These are phyloP conservation scores for Sparus aurata DNA, from an alignment of 2,797 vertebrate species.

Conservation along the genomic window DNA sequence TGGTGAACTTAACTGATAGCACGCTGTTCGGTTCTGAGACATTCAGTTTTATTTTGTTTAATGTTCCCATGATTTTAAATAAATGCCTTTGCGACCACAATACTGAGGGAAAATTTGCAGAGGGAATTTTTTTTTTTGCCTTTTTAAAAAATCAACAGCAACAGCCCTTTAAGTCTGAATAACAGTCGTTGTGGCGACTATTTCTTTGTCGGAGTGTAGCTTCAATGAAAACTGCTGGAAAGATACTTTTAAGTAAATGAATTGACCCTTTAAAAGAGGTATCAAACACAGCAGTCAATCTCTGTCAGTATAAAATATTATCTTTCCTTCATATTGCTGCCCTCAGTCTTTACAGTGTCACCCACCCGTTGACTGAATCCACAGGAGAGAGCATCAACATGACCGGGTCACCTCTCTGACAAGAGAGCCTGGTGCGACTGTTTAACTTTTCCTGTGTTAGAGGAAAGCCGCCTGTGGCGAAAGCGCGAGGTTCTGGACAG, in stretches of 20 bases:
- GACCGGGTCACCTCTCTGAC: slow-evolving; percentile 36
- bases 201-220: not conserved
- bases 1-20: too few relatives aligned
- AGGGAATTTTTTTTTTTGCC: too few relatives aligned
- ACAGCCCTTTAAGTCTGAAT: not conserved
- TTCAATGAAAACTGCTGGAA: not conserved
- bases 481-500: slow-evolving; percentile 19
- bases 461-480: not conserved
- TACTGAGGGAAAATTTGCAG: not conserved
- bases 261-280: not conserved
- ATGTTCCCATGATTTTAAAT: not conserved
- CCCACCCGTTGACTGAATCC: slow-evolving; percentile 21
- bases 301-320: slow-evolving; percentile 34
- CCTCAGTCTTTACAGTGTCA: slow-evolving; percentile 5
- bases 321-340: slow-evolving; percentile 13
- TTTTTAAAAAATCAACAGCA: not conserved
- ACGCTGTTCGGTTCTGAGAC: not conserved
- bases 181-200: not conserved
- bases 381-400: slow-evolving; percentile 39
- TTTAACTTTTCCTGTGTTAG: slow-evolving; percentile 32
- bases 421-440: slow-evolving; percentile 29
- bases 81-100: not conserved
- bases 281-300: not conserved
- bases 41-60: not conserved
- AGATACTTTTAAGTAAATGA: not conserved